Conservation (phyloP, 2,888 invertebrate species). For the Andrena trimmerana region DNA sequence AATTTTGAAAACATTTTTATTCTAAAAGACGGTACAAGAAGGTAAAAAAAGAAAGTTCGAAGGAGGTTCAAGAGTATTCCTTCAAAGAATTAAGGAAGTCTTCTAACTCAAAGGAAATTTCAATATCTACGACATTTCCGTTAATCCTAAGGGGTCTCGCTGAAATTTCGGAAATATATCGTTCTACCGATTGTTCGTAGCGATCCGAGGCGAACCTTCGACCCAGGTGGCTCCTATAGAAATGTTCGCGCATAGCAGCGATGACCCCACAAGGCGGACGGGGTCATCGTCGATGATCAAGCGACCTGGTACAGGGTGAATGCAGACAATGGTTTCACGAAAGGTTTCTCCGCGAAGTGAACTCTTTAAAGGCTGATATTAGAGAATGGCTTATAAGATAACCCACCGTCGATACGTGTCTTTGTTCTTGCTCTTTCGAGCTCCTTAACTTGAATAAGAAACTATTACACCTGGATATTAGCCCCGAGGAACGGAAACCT, state of each 20-base stretch:
- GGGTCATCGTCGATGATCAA: constrained; percentile 53
- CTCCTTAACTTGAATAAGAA: constrained; percentile 28
- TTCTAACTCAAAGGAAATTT: neutral
- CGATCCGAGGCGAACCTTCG: constrained; percentile 17
- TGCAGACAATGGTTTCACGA: constrained; percentile 53
- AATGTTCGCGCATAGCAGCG: constrained; percentile 33
- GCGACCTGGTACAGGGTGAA: constrained; percentile 28
- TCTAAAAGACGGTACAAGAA: too few relatives aligned
- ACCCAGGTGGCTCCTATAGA: constrained; percentile 35
- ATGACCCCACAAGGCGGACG: constrained; percentile 42
- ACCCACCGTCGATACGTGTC: constrained; percentile 46
- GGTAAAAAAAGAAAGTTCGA: neutral
- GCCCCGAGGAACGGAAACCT: constrained; percentile 10
- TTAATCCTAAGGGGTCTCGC: neutral
- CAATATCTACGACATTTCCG: neutral
- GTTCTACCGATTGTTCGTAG: constrained; percentile 4
- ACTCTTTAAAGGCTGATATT: constrained; percentile 52
- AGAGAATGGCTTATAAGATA: constrained; percentile 42
- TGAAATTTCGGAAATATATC: neutral
- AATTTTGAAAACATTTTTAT: neutral
- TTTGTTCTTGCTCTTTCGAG: constrained; percentile 52
- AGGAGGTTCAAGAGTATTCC: neutral
- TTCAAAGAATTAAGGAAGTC: neutral
- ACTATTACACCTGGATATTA: constrained; percentile 42
- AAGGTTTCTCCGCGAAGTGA: constrained; percentile 48